Conservation (phyloP, 2,113 vertebrate species). For the Gymnarchus niloticus region DNA sequence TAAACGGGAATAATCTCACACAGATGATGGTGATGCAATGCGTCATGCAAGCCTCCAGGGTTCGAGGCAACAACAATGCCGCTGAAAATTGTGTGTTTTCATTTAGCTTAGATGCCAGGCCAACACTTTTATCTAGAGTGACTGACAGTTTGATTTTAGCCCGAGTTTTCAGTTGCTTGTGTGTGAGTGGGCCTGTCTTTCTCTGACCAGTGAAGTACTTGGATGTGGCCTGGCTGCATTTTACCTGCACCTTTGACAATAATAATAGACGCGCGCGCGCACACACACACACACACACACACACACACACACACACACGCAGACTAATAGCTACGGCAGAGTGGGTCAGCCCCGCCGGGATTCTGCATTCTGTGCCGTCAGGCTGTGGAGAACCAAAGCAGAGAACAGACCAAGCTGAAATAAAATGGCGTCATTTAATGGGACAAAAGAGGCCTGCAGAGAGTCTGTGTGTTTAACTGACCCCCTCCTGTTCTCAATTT, state of each 20-base stretch:
- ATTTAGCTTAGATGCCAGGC: neutral
- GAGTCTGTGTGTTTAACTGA: neutral
- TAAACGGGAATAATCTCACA: neutral
- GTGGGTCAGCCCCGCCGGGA: neutral
- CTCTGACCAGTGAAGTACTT: neutral
- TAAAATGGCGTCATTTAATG: constrained; percentile 5
- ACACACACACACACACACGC: neutral
- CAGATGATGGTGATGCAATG: neutral
- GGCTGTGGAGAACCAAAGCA: neutral
- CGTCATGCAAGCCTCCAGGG: neutral
- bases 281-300: neutral
- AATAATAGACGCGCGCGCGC: neutral
- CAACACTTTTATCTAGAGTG: neutral
- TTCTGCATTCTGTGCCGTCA: neutral
- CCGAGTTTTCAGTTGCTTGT: neutral
- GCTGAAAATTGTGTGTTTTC: neutral
- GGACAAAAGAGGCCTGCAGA: neutral
- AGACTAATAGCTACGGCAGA: neutral
- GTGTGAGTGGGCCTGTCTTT: neutral
- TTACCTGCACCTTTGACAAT: neutral
- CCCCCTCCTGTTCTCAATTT: neutral
- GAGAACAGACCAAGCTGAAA: neutral
- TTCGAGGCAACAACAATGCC: neutral
- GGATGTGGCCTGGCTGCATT: neutral
- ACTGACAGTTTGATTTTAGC: neutral